phyloP scores from a whole-genome alignment of 1,140 invertebrate species.

The Hydropsyche tenuis region DNA sequence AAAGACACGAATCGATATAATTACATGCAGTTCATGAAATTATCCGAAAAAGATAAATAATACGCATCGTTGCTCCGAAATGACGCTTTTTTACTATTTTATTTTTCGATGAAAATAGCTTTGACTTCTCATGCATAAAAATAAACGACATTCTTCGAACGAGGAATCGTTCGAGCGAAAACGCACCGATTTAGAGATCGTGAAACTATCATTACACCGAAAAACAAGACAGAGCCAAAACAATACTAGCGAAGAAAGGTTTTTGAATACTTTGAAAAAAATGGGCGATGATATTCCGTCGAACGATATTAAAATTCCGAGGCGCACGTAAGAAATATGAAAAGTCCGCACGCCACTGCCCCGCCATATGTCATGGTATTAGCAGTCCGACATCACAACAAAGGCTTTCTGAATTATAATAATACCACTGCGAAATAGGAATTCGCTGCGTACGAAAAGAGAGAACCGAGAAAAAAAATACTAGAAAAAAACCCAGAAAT shows the following conservation, averaged over 20 bases:
- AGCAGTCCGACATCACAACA: slow-evolving; percentile 45
- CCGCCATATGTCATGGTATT: slow-evolving; percentile 42
- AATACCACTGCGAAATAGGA: slow-evolving; percentile 28
- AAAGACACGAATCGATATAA: no score
- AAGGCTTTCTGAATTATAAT: slow-evolving; percentile 40
- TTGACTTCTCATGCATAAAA: slow-evolving; percentile 3
- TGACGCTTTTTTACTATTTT: neutral
- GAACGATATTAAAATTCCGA: slow-evolving; percentile 20
- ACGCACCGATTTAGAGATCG: slow-evolving; percentile 9
- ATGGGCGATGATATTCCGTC: slow-evolving; percentile 1
- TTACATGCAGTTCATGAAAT: neutral
- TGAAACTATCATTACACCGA: neutral
- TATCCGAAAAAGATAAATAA: slow-evolving; percentile 2
- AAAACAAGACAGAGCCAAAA: neutral
- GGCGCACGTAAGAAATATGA: slow-evolving; percentile 27
- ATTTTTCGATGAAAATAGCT: slow-evolving; percentile 2
- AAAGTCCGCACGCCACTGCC: slow-evolving; percentile 33
- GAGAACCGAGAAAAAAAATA: no score
- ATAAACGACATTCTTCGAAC: neutral
- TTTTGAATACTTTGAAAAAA: neutral
- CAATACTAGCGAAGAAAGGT: no score
- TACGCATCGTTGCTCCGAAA: neutral
- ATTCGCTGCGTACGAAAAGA: neutral
- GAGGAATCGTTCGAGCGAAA: slow-evolving; percentile 8
- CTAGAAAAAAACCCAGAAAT: no score